These are phyloP conservation scores for Drosophila punjabiensis DNA, from an alignment of 1,140 invertebrate genomes.

Conservation along the genomic window DNA sequence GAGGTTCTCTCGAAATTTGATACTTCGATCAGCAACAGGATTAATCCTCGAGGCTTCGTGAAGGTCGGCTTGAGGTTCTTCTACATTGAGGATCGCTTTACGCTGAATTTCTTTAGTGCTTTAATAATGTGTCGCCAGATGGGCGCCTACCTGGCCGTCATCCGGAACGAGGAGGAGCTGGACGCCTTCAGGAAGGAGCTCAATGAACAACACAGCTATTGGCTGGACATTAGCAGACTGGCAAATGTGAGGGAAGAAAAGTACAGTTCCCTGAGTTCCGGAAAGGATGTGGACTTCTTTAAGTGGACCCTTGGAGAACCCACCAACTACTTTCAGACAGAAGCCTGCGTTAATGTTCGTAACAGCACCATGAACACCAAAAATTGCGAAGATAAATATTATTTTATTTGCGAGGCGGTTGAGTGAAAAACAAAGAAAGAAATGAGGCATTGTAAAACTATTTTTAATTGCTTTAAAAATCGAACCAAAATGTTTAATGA, in stretches of 20 bases:
- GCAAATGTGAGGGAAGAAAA: neutral
- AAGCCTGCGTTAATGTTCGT: neutral
- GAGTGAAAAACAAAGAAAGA: neutral
- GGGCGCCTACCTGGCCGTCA: constrained; percentile 1
- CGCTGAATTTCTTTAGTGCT: neutral
- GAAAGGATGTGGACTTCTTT: neutral
- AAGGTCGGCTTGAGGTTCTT: neutral
- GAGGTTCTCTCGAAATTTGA: neutral
- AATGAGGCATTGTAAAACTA: neutral
- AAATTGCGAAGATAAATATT: neutral
- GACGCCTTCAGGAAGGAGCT: neutral
- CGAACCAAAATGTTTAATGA: neutral
- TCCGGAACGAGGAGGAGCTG: neutral
- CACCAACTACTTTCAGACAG: neutral
- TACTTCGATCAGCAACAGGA: neutral
- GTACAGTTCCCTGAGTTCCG: neutral
- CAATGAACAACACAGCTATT: neutral
- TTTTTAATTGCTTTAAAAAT: neutral
- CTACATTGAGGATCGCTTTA: constrained; percentile 9
- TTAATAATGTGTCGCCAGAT: constrained; percentile 3
- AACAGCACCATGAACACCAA: neutral
- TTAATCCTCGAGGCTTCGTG: neutral
- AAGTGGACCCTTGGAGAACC: neutral
- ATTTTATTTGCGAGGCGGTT: neutral
- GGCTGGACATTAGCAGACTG: constrained; percentile 1